Evolutionary conservation across 2,797 vertebrate genomes (phyloP).

Genomic region (Pogonophryne albipinna): DNA sequence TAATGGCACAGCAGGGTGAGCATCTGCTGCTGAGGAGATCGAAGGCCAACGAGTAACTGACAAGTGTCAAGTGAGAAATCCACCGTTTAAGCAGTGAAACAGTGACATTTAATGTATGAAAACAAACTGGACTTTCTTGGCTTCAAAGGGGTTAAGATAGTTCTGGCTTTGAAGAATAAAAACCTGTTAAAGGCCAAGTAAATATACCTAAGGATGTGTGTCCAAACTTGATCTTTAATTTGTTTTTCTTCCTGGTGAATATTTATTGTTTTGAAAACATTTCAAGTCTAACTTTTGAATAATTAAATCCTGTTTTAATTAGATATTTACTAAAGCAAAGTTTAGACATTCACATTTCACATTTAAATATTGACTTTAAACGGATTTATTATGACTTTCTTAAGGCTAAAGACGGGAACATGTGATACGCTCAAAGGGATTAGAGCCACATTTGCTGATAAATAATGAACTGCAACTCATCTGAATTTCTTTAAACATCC

Average conservation of each 20-base stretch:
- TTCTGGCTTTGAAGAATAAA: neutral
- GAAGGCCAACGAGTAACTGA: constrained; percentile 38
- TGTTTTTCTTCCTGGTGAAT: too few relatives aligned
- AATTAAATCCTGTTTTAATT: too few relatives aligned
- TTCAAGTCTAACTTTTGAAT: too few relatives aligned
- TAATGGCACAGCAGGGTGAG: constrained; percentile 65
- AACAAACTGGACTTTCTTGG: neutral
- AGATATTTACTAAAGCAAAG: neutral
- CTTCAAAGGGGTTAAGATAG: neutral
- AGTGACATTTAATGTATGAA: neutral
- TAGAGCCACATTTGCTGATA: neutral
- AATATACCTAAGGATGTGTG: too few relatives aligned
- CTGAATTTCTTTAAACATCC: neutral
- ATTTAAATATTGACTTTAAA: too few relatives aligned
- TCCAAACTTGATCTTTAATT: too few relatives aligned
- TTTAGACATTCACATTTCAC: neutral
- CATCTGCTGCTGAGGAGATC: constrained; percentile 63
- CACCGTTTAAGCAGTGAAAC: constrained; percentile 15
- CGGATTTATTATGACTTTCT: too few relatives aligned
- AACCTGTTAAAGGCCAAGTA: neutral
- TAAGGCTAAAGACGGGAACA: too few relatives aligned
- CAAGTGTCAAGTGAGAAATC: constrained; percentile 40
- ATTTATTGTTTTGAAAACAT: too few relatives aligned
- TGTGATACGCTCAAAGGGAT: neutral
- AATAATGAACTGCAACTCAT: neutral